Evolutionary conservation across 2,888 invertebrate species (phyloP).

Genomic region (Steinernema carpocapsae): DNA sequence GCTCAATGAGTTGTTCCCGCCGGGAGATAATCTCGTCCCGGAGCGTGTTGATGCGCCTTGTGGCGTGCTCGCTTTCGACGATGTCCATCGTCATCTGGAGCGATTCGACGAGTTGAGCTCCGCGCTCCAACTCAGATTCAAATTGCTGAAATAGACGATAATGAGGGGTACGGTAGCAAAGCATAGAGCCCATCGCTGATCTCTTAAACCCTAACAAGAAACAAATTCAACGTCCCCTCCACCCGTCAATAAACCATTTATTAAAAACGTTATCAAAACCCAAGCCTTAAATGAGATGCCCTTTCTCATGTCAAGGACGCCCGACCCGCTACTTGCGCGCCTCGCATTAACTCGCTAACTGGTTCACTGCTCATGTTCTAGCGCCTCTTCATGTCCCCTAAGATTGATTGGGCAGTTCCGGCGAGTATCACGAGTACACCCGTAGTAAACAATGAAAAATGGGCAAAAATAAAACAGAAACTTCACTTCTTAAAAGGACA

Average conservation of each 20-base stretch:
- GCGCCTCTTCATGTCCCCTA: background rate
- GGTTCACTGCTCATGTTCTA: slow-evolving; percentile 9
- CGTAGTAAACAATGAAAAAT: too few relatives aligned
- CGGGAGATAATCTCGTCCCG: slow-evolving; percentile 34
- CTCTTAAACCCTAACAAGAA: background rate
- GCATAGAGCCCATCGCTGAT: background rate
- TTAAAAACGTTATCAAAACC: too few relatives aligned
- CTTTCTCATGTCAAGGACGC: slow-evolving; percentile 4
- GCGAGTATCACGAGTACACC: too few relatives aligned
- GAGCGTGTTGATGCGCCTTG: slow-evolving; percentile 41
- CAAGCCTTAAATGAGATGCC: background rate
- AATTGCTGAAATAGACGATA: slow-evolving; percentile 43
- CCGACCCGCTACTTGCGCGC: background rate
- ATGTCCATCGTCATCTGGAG: slow-evolving; percentile 65
- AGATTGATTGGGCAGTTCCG: background rate
- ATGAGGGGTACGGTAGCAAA: background rate
- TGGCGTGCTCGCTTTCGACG: slow-evolving; percentile 53
- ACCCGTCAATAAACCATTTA: too few relatives aligned
- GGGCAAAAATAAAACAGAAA: too few relatives aligned
- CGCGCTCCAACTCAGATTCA: slow-evolving; percentile 45
- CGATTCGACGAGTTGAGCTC: slow-evolving; percentile 46
- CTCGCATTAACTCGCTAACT: background rate
- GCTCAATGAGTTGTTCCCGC: slow-evolving; percentile 15
- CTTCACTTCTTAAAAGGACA: too few relatives aligned
- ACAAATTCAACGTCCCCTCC: background rate